These are phyloP conservation scores for Planococcus citri DNA, from an alignment of 1,140 invertebrate species.

Conservation along the genomic window DNA sequence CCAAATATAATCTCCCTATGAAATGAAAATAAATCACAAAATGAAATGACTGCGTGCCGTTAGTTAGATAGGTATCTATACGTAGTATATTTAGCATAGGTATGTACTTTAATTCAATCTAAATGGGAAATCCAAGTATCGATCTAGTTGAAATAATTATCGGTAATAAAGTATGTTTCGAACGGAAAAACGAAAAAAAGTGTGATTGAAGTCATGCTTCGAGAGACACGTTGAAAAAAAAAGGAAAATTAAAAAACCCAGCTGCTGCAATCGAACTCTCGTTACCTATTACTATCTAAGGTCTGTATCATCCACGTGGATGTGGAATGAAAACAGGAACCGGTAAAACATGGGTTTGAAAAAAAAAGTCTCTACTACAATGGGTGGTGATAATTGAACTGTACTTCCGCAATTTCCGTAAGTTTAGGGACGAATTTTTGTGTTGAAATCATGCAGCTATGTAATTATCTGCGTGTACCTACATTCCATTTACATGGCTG, in stretches of 20 bases:
- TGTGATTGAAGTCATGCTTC: neutral
- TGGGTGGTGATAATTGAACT: slow-evolving; percentile 2
- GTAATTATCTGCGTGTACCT: too few relatives aligned
- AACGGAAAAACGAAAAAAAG: slow-evolving; percentile 5
- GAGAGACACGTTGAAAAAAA: neutral
- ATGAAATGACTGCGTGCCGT: too few relatives aligned
- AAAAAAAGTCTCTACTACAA: neutral
- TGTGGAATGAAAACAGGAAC: neutral
- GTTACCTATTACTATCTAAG: neutral
- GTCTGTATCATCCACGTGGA: neutral
- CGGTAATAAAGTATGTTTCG: neutral
- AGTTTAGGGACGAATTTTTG: neutral
- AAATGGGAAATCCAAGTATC: too few relatives aligned
- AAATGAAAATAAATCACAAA: slow-evolving; percentile 28
- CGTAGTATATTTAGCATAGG: too few relatives aligned
- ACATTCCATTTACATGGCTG: too few relatives aligned
- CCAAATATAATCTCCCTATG: slow-evolving; percentile 97
- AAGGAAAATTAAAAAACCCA: neutral
- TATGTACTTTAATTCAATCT: too few relatives aligned
- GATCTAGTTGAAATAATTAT: neutral
- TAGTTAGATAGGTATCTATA: too few relatives aligned
- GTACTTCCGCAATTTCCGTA: neutral
- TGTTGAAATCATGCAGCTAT: too few relatives aligned
- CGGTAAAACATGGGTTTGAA: neutral
- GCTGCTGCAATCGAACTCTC: neutral